These are phyloP conservation scores for Coryphaenoides rupestris DNA, from an alignment of 2,113 vertebrate species.

Conservation along the genomic window DNA sequence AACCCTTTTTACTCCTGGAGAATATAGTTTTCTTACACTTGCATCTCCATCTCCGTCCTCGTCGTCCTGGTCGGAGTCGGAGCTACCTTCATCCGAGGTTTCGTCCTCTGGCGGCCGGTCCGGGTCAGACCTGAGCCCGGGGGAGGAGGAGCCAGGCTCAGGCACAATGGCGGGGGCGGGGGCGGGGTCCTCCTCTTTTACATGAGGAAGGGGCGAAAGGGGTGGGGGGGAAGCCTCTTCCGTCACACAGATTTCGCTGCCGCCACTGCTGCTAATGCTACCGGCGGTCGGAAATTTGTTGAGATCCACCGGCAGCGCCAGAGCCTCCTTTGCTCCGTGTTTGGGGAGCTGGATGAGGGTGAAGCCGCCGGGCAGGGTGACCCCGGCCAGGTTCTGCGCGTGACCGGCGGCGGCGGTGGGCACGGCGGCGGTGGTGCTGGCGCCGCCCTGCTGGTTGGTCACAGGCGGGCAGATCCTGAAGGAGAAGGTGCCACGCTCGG, in stretches of 20 bases:
- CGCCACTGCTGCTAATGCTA: too few relatives aligned
- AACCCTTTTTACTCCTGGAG: too few relatives aligned
- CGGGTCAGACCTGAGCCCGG: not conserved
- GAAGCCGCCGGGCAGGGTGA: slow-evolving; percentile 84
- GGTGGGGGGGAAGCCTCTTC: not conserved
- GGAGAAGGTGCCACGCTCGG: slow-evolving; percentile 75
- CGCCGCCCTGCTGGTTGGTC: slow-evolving; percentile 47
- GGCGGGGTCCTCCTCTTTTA: slow-evolving; percentile 44
- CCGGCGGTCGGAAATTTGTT: not conserved
- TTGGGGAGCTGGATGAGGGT: slow-evolving; percentile 81
- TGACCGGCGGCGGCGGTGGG: slow-evolving; percentile 18
- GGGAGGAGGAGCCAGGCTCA: not conserved
- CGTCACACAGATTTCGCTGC: too few relatives aligned
- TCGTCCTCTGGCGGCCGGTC: slow-evolving; percentile 25
- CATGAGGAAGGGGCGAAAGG: not conserved
- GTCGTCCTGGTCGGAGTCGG: slow-evolving; percentile 13
- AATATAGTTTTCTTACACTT: not conserved
- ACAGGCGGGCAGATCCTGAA: slow-evolving; percentile 81
- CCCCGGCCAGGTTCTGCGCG: slow-evolving; percentile 40
- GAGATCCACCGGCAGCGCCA: not conserved
- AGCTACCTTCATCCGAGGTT: slow-evolving; percentile 29
- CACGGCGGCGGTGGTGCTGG: too few relatives aligned
- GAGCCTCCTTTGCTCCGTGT: slow-evolving; percentile 7
- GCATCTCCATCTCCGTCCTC: slow-evolving; percentile 36
- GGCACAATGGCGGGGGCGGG: slow-evolving; percentile 8